Percentiles rank a stretch among this genome's conserved stretches.
phyloP scores from a whole-genome alignment of 1,140 invertebrate genomes.

The Bombus confusus region DNA sequence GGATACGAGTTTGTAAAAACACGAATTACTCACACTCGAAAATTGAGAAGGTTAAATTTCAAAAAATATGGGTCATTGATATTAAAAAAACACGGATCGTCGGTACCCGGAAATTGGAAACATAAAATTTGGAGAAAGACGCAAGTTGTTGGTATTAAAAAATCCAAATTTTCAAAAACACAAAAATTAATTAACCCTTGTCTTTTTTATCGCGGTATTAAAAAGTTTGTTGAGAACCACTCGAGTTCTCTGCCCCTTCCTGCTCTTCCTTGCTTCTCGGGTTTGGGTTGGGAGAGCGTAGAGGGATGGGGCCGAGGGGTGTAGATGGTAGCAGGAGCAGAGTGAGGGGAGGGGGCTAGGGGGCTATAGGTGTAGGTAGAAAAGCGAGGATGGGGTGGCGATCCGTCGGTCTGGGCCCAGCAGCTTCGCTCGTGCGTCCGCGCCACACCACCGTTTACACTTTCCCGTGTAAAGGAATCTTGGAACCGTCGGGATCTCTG shows the following conservation, averaged over 20 bases:
- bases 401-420: constrained; percentile 41
- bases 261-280: constrained; percentile 46
- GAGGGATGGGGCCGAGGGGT: constrained; percentile 15
- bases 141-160: neutral
- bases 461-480: constrained; percentile 69
- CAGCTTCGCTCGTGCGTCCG: constrained; percentile 64
- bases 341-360: constrained; percentile 21
- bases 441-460: constrained; percentile 76
- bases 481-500: constrained; percentile 52
- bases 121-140: no score
- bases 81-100: neutral
- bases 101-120: neutral
- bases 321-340: neutral
- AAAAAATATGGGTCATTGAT: no score
- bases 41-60: neutral
- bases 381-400: constrained; percentile 31
- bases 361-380: constrained; percentile 59
- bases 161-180: neutral
- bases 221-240: constrained; percentile 65
- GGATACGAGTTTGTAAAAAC: no score
- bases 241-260: constrained; percentile 58
- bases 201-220: neutral
- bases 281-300: constrained; percentile 38
- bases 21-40: neutral
- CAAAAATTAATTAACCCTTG: neutral